Evolutionary conservation across 2,113 vertebrate genomes (phyloP).

Genomic region (human): GRCh38 chr20:20616501-20617000

Average conservation of each 20-base stretch:
- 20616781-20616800: background rate
- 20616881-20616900: background rate
- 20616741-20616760: background rate
- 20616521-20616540: background rate
- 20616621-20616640: background rate
- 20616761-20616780: background rate
- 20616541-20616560: background rate
- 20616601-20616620: background rate
- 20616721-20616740: background rate
- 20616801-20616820: background rate
- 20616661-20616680: background rate
- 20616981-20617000: background rate
- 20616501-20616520: background rate
- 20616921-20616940: background rate
- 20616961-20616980: background rate
- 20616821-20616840: constrained; percentile 14
- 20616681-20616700: background rate
- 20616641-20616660: background rate
- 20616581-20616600: background rate
- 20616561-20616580: background rate
- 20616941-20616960: background rate
- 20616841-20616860: background rate
- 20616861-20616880: background rate
- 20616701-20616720: background rate
- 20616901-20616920: background rate